These are phyloP conservation scores for Meleagris gallopavo DNA, from an alignment of 2,113 vertebrate genomes.

Conservation along the genomic window DNA sequence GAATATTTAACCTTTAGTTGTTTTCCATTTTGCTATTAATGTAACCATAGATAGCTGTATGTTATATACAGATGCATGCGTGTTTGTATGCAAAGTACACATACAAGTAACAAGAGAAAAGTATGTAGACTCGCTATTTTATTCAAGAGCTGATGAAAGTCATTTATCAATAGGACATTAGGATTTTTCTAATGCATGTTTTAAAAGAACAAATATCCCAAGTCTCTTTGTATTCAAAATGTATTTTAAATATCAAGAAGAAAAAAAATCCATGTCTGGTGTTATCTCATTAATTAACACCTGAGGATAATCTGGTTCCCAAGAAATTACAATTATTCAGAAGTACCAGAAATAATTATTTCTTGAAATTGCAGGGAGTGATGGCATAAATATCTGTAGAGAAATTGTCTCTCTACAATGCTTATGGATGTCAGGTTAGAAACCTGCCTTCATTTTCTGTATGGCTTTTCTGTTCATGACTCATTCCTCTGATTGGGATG, in stretches of 20 bases:
- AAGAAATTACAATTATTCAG: constrained; percentile 38
- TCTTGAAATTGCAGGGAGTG: not conserved
- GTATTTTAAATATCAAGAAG: not conserved
- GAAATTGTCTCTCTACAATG: not conserved
- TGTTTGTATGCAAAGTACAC: not conserved
- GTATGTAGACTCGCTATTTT: not conserved
- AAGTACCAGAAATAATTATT: constrained; percentile 16
- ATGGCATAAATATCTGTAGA: not conserved
- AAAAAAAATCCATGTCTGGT: not conserved
- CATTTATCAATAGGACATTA: not conserved
- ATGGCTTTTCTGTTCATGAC: not conserved
- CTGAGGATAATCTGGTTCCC: not conserved
- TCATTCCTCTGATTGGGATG: not conserved
- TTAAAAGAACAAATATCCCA: not conserved
- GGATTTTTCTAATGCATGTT: not conserved
- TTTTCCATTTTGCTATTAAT: not conserved
- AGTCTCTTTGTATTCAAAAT: not conserved
- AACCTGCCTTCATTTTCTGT: not conserved
- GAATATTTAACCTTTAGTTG: not conserved
- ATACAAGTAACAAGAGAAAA: not conserved
- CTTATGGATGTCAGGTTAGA: not conserved
- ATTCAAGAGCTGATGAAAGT: constrained; percentile 3
- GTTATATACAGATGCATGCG: not conserved
- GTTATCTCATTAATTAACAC: constrained; percentile 24
- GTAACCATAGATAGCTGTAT: not conserved